Evolutionary conservation across 2,797 vertebrate genomes (phyloP), one percentile per base, ranked within the genome.

Genomic region (Glossophaga mutica): DNA sequence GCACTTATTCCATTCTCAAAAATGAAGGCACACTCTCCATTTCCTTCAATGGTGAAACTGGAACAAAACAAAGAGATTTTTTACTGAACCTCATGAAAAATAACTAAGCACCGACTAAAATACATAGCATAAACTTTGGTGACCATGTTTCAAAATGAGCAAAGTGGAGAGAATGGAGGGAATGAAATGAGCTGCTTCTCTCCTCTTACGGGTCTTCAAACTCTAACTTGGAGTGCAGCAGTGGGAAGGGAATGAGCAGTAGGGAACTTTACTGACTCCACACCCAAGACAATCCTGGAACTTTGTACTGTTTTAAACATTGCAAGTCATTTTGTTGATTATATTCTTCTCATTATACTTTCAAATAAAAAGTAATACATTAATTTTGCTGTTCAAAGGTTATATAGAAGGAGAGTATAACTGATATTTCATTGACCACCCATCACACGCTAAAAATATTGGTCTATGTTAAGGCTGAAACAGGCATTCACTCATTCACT

Each of bases 51-150:
- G 3, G 1, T 39, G 62, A 82, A 73, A 86, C 95, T 97, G 65
- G 32, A 96, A 92, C 12, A 85, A 96, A 89, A 96, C 71, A 87
- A 84, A 93, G 39, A 90, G 37, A 91, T 68, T 24, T 74, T 46
- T 94, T 57, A 74, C 11, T 5, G 9, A 89, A 22, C 4, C 9
- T 52, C 68, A 29, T n/a, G 76, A 71, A 91, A 92, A 62, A 52
- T 26, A 77, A 73, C 21, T 29, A 65, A 37, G 32, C 2, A 44
- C 10, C 62, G 6, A 15, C 55, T 91, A 29, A 67, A 12, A 81
- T 34, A 46, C 2, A 26, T 37, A 59, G 34, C 29, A 15, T 87
- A 65, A 73, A 62, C n/a, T 67, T 79, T 46, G 19, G n/a, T 68
- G 46, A 50, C 6, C 16, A 6, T 4, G n/a, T 82, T 83, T 91